Percentiles rank a stretch among this genome's conserved stretches.
Conservation (phyloP, 2,113 vertebrate species). For the Hoplias malabaricus region DNA sequence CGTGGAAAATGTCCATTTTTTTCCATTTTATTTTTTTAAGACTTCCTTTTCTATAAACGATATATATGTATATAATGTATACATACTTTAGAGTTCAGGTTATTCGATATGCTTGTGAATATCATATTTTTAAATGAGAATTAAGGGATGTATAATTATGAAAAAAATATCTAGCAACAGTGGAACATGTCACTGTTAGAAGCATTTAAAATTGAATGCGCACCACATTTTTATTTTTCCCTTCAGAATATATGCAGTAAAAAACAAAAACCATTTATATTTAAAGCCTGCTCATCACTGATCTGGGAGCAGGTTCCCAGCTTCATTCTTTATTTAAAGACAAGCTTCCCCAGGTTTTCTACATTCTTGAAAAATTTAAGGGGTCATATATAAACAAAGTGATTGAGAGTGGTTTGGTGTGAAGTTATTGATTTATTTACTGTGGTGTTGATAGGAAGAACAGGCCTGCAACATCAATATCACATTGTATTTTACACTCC, state of each 20-base stretch:
- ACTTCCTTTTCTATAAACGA: constrained; percentile 47
- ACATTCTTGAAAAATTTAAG: background rate
- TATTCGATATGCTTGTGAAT: constrained; percentile 61
- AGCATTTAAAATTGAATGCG: background rate
- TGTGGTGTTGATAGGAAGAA: background rate
- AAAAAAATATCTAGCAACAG: constrained; percentile 18
- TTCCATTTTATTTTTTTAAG: constrained; percentile 66
- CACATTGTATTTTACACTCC: background rate
- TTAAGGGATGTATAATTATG: constrained; percentile 26
- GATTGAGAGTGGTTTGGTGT: background rate
- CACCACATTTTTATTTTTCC: background rate
- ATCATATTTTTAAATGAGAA: constrained; percentile 61
- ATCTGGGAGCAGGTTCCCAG: background rate
- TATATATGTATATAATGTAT: constrained; percentile 28
- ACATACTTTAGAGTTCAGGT: constrained; percentile 56
- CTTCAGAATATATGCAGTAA: background rate
- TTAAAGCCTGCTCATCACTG: background rate
- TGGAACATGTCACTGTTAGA: constrained; percentile 16
- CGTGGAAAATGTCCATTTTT: constrained; percentile 35
- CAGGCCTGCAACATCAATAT: background rate
- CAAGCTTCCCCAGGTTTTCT: background rate
- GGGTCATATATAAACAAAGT: background rate
- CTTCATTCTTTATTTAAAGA: background rate
- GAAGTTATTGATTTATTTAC: too few species aligned
- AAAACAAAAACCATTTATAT: background rate